Conservation (phyloP, 2,888 invertebrate species). For the Mesorhabditis belari region DNA sequence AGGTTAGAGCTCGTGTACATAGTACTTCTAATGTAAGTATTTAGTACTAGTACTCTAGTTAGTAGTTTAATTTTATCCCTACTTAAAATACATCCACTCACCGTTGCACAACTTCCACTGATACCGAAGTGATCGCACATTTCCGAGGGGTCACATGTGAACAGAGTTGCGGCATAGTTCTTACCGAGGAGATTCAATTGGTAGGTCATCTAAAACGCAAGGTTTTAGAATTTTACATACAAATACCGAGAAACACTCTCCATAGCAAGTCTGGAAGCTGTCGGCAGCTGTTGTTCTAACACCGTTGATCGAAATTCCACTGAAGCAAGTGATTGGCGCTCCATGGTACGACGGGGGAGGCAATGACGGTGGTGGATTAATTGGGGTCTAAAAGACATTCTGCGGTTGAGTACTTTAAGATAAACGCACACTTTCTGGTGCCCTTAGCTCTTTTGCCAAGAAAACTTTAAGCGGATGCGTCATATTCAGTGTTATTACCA, state of each 20-base stretch:
- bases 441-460: no score
- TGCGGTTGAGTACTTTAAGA: no score
- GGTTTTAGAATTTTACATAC: not conserved
- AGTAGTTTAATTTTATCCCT: no score
- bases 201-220: constrained; percentile 2
- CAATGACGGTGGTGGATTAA: not conserved
- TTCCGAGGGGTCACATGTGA: constrained; percentile 20
- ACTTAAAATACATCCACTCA: constrained; percentile 18
- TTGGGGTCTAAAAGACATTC: no score
- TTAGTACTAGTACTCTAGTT: no score
- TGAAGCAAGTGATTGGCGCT: constrained; percentile 10
- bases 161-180: constrained; percentile 12
- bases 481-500: no score
- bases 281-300: not conserved
- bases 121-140: constrained; percentile 11
- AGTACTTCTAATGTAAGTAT: no score
- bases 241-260: no score
- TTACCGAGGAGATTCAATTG: constrained; percentile 3
- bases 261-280: not conserved
- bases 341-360: constrained; percentile 10
- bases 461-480: no score
- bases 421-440: no score
- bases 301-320: not conserved
- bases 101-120: not conserved
- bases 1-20: no score